Evolutionary conservation across 1,140 invertebrate species (phyloP).

Genomic region (Hetaerina americana): DNA sequence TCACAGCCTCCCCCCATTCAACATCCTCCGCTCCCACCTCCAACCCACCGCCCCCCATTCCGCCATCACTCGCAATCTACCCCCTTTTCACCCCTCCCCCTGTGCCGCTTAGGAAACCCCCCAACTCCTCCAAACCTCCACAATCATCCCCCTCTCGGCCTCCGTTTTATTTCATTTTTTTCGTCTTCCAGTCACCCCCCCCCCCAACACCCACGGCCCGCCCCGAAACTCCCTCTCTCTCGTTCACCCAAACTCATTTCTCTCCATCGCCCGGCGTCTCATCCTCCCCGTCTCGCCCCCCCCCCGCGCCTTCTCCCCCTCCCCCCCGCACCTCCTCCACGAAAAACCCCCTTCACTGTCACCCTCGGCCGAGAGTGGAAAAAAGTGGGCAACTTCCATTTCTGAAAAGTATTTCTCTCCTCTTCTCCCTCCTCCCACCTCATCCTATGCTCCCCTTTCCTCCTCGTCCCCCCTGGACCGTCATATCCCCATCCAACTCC

Average conservation of each 20-base stretch:
- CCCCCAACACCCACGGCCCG: too few species aligned
- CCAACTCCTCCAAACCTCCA: not conserved
- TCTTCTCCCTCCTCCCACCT: not conserved
- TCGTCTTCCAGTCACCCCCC: not conserved
- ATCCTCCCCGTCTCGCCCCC: not conserved
- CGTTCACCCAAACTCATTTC: too few species aligned
- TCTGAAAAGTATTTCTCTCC: not conserved
- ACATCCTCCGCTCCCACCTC: not conserved
- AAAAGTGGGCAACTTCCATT: not conserved
- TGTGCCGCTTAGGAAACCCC: not conserved
- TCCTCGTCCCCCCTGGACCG: not conserved
- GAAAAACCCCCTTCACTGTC: not conserved
- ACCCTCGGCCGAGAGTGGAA: not conserved
- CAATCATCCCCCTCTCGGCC: not conserved
- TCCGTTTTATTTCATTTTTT: not conserved
- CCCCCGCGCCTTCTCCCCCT: not conserved
- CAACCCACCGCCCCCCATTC: too few species aligned
- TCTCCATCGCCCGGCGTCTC: too few species aligned
- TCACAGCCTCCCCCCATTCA: not conserved
- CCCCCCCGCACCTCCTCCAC: too few species aligned
- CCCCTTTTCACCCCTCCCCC: too few species aligned
- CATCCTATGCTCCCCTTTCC: not conserved
- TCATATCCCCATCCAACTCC: too few species aligned
- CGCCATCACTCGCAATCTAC: too few species aligned
- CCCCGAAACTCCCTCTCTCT: too few species aligned